A percentile compares a stretch with the other conserved stretches of the same genome.
Conservation (phyloP, 2,797 vertebrate genomes). For the Potorous gilbertii region DNA sequence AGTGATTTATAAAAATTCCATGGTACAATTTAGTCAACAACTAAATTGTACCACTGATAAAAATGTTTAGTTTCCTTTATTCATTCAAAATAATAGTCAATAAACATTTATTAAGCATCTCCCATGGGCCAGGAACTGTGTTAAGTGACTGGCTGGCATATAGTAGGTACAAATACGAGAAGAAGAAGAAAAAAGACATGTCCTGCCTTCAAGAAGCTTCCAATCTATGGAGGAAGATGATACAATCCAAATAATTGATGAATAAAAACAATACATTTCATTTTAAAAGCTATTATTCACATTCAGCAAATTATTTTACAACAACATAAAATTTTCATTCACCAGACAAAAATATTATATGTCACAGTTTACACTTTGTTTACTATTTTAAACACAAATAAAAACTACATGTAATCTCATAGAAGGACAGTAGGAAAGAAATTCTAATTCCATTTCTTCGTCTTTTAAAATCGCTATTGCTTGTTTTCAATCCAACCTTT, state of each 20-base stretch:
- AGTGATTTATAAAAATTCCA: neutral
- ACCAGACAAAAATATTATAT: neutral
- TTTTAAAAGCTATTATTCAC: neutral
- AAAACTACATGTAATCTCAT: neutral
- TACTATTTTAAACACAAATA: neutral
- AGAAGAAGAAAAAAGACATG: no score
- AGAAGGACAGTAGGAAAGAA: neutral
- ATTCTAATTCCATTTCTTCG: neutral
- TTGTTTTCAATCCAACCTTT: neutral
- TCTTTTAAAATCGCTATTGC: neutral
- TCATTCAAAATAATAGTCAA: neutral
- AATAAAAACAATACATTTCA: neutral
- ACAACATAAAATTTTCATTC: neutral
- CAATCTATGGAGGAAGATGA: neutral
- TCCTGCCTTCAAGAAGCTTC: neutral
- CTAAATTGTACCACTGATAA: no score
- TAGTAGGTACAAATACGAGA: no score
- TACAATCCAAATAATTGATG: neutral
- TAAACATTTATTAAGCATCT: neutral
- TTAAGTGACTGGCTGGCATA: no score
- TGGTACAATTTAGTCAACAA: neutral
- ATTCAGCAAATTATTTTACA: neutral
- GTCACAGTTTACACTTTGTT: neutral
- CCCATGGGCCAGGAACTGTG: no score
- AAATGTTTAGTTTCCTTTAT: neutral